These are phyloP conservation scores for Augochlora pura DNA, from an alignment of 1,140 invertebrate genomes.

Conservation along the genomic window DNA sequence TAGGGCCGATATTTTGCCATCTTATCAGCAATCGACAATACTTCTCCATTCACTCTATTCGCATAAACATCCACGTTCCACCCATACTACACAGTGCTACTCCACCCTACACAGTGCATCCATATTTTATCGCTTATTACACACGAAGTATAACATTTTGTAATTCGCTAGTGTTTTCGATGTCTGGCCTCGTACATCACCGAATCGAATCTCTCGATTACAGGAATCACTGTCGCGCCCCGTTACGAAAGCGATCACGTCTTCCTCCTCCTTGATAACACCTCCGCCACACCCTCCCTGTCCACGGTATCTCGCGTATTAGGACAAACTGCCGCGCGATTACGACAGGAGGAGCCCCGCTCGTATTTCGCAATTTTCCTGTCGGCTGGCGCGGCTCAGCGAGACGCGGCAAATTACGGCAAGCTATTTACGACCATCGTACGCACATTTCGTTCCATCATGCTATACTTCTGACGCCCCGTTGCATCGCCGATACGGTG, in stretches of 20 bases:
- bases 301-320: conserved; percentile 58
- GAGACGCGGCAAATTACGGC: conserved; percentile 64
- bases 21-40: no score
- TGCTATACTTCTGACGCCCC: conserved; percentile 6
- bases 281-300: conserved; percentile 21
- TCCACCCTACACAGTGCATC: no score
- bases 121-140: no score
- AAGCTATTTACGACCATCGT: conserved; percentile 64
- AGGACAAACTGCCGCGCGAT: conserved; percentile 69
- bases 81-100: no score
- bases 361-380: conserved; percentile 71
- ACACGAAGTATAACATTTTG: no score
- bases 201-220: conserved; percentile 28
- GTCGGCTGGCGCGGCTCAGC: conserved; percentile 53
- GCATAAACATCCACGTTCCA: no score
- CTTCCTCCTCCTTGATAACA: conserved; percentile 23
- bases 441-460: conserved; percentile 57
- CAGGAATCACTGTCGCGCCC: background rate
- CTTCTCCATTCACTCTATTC: no score
- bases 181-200: no score
- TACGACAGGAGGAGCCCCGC: conserved; percentile 66
- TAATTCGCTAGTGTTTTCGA: no score
- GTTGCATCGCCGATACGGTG: background rate
- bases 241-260: conserved; percentile 31
- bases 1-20: no score